Conservation (phyloP, 2,888 invertebrate species). For the Linnaemya vulpina region DNA sequence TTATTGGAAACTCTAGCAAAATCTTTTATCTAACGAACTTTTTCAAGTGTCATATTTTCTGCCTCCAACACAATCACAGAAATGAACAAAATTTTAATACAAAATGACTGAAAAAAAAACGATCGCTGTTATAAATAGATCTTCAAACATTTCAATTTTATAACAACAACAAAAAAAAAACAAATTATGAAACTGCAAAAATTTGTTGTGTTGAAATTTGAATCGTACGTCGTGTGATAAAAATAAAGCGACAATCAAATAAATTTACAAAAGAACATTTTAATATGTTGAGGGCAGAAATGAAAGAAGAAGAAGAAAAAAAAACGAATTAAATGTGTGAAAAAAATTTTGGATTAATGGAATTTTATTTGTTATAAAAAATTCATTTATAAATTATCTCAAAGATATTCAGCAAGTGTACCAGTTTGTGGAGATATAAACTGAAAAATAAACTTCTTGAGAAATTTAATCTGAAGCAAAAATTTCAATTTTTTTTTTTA, state of each 20-base stretch:
- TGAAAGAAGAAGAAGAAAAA: too few species aligned
- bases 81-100: background rate
- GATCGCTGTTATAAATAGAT: constrained; percentile 51
- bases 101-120: constrained; percentile 16
- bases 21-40: background rate
- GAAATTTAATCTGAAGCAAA: too few species aligned
- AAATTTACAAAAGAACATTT: background rate
- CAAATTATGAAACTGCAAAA: constrained; percentile 16
- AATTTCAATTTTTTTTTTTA: too few species aligned
- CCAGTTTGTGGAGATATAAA: too few species aligned
- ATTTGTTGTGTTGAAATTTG: constrained; percentile 32
- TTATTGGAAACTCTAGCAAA: background rate
- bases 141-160: constrained; percentile 2
- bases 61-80: background rate
- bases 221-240: constrained; percentile 22
- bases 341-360: too few species aligned
- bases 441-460: too few species aligned
- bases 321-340: too few species aligned
- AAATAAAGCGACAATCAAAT: constrained; percentile 7
- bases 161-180: background rate
- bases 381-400: too few species aligned
- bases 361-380: too few species aligned
- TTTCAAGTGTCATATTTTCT: constrained; percentile 24
- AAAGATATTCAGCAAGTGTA: too few species aligned
- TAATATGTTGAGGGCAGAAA: background rate